phyloP scores from a whole-genome alignment of 2,113 vertebrate genomes.

The Podarcis cretensis region DNA sequence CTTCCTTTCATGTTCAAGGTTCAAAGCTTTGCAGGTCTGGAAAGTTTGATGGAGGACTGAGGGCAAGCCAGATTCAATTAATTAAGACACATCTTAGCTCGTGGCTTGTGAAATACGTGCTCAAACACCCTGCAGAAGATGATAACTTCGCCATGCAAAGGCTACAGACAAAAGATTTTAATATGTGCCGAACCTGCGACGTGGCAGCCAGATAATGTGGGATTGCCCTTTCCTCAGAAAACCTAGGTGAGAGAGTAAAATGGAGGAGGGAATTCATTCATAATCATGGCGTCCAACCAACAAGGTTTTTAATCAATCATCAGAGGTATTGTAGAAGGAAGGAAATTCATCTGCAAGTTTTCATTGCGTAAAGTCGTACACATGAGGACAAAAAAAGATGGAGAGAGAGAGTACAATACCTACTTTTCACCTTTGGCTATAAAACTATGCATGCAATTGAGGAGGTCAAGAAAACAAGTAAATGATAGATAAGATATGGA shows the following conservation, averaged over 20 bases:
- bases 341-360: not conserved
- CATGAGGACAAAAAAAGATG: not conserved
- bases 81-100: slow-evolving; percentile 58
- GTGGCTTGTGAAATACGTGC: slow-evolving; percentile 60
- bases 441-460: not conserved
- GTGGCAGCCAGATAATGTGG: slow-evolving; percentile 42
- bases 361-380: not conserved
- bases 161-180: slow-evolving; percentile 55
- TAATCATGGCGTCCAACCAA: not conserved
- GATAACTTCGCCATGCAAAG: slow-evolving; percentile 58
- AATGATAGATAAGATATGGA: too few relatives aligned
- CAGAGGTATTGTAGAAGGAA: not conserved
- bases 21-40: slow-evolving; percentile 79
- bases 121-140: slow-evolving; percentile 47
- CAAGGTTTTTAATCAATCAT: not conserved
- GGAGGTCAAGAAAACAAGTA: too few relatives aligned
- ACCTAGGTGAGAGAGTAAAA: slow-evolving; percentile 37
- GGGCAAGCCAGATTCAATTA: slow-evolving; percentile 70
- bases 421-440: not conserved
- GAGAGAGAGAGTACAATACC: not conserved
- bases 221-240: slow-evolving; percentile 19
- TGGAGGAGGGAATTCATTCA: slow-evolving; percentile 47
- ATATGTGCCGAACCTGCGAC: slow-evolving; percentile 42
- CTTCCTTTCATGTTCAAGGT: slow-evolving; percentile 79
- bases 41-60: slow-evolving; percentile 74